Conservation (phyloP, 2,797 vertebrate species). For the Typhlichthys eigenmanni region DNA sequence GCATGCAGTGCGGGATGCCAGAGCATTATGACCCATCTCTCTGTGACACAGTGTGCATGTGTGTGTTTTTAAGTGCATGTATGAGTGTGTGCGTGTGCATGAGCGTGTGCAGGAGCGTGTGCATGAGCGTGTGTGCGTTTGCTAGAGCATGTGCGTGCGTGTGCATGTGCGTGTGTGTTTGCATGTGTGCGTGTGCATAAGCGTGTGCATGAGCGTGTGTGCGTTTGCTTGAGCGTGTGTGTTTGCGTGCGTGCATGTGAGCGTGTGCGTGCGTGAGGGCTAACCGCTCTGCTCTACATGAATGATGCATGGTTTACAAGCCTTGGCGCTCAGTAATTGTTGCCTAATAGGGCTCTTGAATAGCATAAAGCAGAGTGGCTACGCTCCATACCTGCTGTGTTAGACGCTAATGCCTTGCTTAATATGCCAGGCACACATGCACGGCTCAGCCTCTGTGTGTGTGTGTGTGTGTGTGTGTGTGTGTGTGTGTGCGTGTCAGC, state of each 20-base stretch:
- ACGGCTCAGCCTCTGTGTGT: not conserved
- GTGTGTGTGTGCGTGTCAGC: conserved; percentile 3
- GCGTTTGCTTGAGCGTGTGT: too few species aligned
- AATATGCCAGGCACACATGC: conserved; percentile 65
- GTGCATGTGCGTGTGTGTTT: too few species aligned
- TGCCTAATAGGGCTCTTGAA: conserved; percentile 75
- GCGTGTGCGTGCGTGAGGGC: conserved; percentile 25
- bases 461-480: conserved; percentile 10
- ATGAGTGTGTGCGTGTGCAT: too few species aligned
- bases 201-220: too few species aligned
- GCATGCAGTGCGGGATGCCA: too few species aligned
- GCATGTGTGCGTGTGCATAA: too few species aligned
- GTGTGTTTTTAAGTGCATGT: too few species aligned
- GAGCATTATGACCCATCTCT: too few species aligned
- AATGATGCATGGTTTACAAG: conserved; percentile 79
- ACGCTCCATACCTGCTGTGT: conserved; percentile 68
- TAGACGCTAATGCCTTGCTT: conserved; percentile 68
- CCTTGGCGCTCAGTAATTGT: conserved; percentile 77
- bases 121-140: not conserved
- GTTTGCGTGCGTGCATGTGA: conserved; percentile 6
- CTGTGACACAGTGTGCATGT: too few species aligned
- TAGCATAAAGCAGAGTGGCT: conserved; percentile 71
- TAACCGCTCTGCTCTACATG: conserved; percentile 55
- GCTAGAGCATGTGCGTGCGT: conserved; percentile 22
- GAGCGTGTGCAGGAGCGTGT: too few species aligned